Evolutionary conservation across 2,888 invertebrate species (phyloP), one percentile per base, ranked within the genome.

Genomic region (Salpingus planirostris): DNA sequence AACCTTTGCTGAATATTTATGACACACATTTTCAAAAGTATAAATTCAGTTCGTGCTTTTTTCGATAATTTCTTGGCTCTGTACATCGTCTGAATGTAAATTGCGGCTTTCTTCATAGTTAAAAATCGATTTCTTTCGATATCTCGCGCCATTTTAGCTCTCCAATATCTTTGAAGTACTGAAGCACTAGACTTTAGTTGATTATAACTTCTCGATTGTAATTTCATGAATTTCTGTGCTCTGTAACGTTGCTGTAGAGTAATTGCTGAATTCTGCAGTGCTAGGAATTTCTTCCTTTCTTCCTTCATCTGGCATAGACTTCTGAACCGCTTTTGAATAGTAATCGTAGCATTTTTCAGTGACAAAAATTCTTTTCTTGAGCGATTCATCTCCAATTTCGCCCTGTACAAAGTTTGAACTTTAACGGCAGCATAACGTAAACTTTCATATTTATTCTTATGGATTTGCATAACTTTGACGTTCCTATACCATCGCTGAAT

Each of bases 401-500:
- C 5, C 52, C 62, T 66, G 48, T 62, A 75, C 2, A 40, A 36
- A 42, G 39, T 40, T 38, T 59, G 57, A 12, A 60, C 41, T 4
- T 37, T 29, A 7, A 57, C 29, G n/a, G 47, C 47, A 2, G 57
- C 45, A 21, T 34, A 5, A 7, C 33, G 31, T 8, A 68, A 50
- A 10, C 11, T 45, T 42, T 2, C 26, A 6, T 23, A 18, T 8
- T 7, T 7, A 18, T 8, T 6, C 18, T 18, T 18, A 8, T 18
- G 6, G 18, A 24, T 15, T 18, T 40, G 4, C 8, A 8, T 11
- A 10, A 27, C 30, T 31, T 5, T 24, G 14, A 12, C 21, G 13
- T 15, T 39, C 40, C 40, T 43, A 30, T 7, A 18, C 18, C 18
- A 18, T 8, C 8, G 6, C 8, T 18, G 18, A 7, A 18, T 18